These are phyloP conservation scores for Drosophila kanekoi DNA, from an alignment of 2,888 invertebrate genomes.

Conservation along the genomic window DNA sequence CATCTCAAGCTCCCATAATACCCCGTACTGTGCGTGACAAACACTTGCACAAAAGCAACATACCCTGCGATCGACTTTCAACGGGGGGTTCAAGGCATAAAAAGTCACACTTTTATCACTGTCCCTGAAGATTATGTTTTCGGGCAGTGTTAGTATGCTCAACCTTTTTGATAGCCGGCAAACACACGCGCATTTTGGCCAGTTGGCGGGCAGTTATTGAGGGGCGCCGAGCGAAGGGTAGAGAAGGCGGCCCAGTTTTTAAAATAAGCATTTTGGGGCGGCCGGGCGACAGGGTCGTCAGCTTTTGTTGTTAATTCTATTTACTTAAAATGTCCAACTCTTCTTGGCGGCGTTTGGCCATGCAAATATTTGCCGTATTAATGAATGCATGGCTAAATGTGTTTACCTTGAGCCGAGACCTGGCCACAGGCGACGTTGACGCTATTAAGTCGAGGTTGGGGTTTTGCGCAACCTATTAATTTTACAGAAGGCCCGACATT, in stretches of 20 bases:
- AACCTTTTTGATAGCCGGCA: background rate
- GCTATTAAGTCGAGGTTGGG: slow-evolving; percentile 26
- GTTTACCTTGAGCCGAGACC: slow-evolving; percentile 66
- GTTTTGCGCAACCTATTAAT: slow-evolving; percentile 45
- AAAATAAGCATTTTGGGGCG: slow-evolving; percentile 29
- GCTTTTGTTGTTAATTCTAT: slow-evolving; percentile 80
- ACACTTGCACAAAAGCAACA: background rate
- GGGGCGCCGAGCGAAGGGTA: slow-evolving; percentile 2
- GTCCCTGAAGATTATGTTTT: slow-evolving; percentile 49
- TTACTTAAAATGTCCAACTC: slow-evolving; percentile 71
- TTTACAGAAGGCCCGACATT: slow-evolving; percentile 51
- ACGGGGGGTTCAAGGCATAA: background rate
- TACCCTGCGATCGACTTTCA: background rate
- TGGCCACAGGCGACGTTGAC: slow-evolving; percentile 22
- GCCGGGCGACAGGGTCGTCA: slow-evolving; percentile 48
- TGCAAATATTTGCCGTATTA: slow-evolving; percentile 75
- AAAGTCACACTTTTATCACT: slow-evolving; percentile 34
- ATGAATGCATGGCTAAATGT: slow-evolving; percentile 79
- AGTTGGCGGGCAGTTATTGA: slow-evolving; percentile 23
- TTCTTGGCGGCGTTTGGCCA: slow-evolving; percentile 56
- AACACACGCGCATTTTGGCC: slow-evolving; percentile 17
- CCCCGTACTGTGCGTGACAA: too few species aligned
- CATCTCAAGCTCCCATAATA: too few species aligned
- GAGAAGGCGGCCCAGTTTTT: slow-evolving; percentile 29
- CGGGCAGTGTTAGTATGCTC: slow-evolving; percentile 2